Base-by-base conservation (phyloP, 1,140 invertebrate genomes). In the Meteorus sp. region DNA sequence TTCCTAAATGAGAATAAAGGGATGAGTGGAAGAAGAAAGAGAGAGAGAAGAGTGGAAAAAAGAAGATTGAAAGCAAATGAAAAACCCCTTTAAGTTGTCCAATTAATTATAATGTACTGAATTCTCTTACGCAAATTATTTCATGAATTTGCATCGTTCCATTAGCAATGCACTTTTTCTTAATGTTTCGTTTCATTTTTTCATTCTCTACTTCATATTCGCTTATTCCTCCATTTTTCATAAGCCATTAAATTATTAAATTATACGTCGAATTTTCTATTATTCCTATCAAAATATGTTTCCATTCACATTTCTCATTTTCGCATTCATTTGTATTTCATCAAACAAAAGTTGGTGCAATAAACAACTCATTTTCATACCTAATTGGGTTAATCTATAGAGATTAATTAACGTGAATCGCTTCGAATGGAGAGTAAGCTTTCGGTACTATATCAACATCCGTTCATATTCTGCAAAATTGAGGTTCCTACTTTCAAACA, bases 371-470 rank as follows among this genome's bases (percentile, higher is more conserved):
- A 64, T 70, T 63, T 61, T 67, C 65, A 67, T 65, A 61, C 63
- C 70, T 70, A 72, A 72, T 70, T 70, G 64, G 65, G 63, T 70
- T 70, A 70, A 70, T 71, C 66, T 70, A 64, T 69, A 66, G 66
- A 69, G 65, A 70, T 72, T 72, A 67, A 72, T 72, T 72, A 69
- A 67, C 60, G 52, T 57, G 61, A 64, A 54, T 25, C 57, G 20
- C 60, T 51, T 58, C 61, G 60, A 69, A 67, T 67, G 50, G 64
- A 62, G 59, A 70, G 67, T 70, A 65, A 66, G 59, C 62, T 56
- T 39, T 39, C 35, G 37, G 59, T 51, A 47, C 20, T 47, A 23
- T 23, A 47, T 47, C 8, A 23, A 9, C 9, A 44, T 47, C 20
- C 47, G 13, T 20, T 37, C 44, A 35, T 57, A 51, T 53, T 58